phyloP scores from a whole-genome alignment of 2,888 invertebrate genomes.

The Platynereis dumerilii region DNA sequence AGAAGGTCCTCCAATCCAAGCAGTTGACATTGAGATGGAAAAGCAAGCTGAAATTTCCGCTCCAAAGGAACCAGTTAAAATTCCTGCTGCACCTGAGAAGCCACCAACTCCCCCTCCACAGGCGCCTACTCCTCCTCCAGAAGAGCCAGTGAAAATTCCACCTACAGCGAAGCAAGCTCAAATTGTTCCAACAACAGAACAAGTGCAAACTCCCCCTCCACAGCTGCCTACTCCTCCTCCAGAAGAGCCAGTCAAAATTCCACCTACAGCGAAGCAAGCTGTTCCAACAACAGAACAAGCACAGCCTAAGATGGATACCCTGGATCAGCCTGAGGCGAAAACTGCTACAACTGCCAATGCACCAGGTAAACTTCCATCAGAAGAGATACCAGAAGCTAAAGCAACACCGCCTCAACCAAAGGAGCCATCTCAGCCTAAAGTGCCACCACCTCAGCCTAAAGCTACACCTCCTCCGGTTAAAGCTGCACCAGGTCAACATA shows the following conservation, averaged over 20 bases:
- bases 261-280: not conserved
- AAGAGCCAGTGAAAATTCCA: not conserved
- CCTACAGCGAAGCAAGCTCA: not conserved
- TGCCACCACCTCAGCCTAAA: too few relatives aligned
- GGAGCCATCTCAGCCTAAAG: too few relatives aligned
- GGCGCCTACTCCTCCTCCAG: not conserved
- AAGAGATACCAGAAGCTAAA: not conserved
- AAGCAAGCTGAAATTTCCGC: too few relatives aligned
- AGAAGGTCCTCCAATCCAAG: not conserved
- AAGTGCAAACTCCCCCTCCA: not conserved
- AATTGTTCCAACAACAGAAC: not conserved
- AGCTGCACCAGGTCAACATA: too few relatives aligned
- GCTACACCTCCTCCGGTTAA: too few relatives aligned
- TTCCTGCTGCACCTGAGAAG: not conserved
- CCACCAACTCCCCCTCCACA: not conserved
- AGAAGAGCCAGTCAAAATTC: not conserved
- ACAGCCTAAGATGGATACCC: not conserved
- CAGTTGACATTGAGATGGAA: too few relatives aligned
- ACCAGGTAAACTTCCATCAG: not conserved
- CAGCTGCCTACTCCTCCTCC: not conserved
- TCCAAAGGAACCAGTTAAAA: not conserved
- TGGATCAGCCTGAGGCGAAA: not conserved
- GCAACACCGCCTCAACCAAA: too few relatives aligned
- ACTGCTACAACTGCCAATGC: not conserved
- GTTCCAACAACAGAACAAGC: not conserved